Evolutionary conservation across 2,113 vertebrate genomes (phyloP).

Genomic region (Ophiodon elongatus): DNA sequence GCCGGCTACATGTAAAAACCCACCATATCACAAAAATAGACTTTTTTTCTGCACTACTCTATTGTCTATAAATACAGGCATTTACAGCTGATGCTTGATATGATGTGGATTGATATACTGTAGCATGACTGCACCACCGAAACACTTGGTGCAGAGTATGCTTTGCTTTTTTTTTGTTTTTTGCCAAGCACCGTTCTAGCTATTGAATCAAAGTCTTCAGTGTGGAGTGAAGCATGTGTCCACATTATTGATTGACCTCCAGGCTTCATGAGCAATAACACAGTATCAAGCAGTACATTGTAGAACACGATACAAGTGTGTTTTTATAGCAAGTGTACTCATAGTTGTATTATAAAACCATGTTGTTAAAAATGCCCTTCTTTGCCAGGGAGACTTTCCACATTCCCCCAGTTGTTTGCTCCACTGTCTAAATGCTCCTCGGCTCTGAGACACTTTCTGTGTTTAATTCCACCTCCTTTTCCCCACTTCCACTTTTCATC

Average conservation of each 20-base stretch:
- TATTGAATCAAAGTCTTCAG: neutral
- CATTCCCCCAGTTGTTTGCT: slow-evolving; percentile 29
- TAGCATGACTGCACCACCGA: neutral
- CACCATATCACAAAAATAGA: neutral
- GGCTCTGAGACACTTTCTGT: slow-evolving; percentile 34
- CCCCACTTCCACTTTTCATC: slow-evolving; percentile 25
- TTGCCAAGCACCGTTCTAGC: neutral
- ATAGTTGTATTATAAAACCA: neutral
- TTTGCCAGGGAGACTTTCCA: neutral
- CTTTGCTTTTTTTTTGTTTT: neutral
- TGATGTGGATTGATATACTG: neutral
- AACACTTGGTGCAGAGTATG: neutral
- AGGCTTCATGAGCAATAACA: slow-evolving; percentile 13
- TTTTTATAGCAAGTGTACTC: neutral
- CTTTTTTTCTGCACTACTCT: neutral
- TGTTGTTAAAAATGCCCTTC: slow-evolving; percentile 16
- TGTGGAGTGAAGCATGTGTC: neutral
- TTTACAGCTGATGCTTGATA: neutral
- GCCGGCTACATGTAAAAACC: neutral
- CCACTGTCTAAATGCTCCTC: slow-evolving; percentile 29
- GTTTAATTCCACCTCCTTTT: slow-evolving; percentile 41
- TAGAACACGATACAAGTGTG: neutral
- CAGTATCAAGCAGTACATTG: neutral
- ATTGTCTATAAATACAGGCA: too few species aligned
- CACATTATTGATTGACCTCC: slow-evolving; percentile 27